phyloP scores from a whole-genome alignment of 2,113 vertebrate genomes.

The Neolamprologus modestus region DNA sequence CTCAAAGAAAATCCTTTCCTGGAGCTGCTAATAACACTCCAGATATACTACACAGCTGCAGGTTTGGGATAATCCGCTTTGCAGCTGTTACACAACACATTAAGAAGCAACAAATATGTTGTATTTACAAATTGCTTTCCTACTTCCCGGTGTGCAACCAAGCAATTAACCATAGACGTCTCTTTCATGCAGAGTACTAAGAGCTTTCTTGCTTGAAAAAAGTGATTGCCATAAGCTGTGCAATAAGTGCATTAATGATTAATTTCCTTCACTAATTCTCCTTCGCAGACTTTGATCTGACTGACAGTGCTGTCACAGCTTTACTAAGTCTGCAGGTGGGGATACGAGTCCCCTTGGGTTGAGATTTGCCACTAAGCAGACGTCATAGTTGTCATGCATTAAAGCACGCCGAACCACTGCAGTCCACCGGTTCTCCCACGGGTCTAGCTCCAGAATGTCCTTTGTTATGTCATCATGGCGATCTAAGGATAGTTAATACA shows the following conservation, averaged over 20 bases:
- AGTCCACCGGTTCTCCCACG: constrained; percentile 89
- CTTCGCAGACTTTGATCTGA: constrained; percentile 10
- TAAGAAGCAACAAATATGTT: neutral
- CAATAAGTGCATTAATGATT: constrained; percentile 23
- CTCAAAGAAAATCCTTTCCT: neutral
- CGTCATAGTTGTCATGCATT: constrained; percentile 95
- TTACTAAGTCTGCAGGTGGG: constrained; percentile 82
- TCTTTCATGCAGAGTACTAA: neutral
- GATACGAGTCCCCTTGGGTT: constrained; percentile 90
- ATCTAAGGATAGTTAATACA: constrained; percentile 68
- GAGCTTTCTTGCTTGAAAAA: neutral
- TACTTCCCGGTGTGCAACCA: constrained; percentile 8
- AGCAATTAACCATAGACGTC: neutral
- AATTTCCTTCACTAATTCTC: neutral
- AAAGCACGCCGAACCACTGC: constrained; percentile 76
- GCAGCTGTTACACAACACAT: neutral
- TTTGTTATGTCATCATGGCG: constrained; percentile 91
- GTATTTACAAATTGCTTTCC: constrained; percentile 29
- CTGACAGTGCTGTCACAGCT: constrained; percentile 40
- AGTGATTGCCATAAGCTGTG: constrained; percentile 3
- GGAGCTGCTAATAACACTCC: neutral
- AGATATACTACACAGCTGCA: neutral
- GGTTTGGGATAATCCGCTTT: neutral
- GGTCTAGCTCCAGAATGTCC: constrained; percentile 89
- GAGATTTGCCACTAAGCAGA: constrained; percentile 89